Evolutionary conservation across 2,797 vertebrate genomes (phyloP).

Genomic region (Sebastolobus alascanus): DNA sequence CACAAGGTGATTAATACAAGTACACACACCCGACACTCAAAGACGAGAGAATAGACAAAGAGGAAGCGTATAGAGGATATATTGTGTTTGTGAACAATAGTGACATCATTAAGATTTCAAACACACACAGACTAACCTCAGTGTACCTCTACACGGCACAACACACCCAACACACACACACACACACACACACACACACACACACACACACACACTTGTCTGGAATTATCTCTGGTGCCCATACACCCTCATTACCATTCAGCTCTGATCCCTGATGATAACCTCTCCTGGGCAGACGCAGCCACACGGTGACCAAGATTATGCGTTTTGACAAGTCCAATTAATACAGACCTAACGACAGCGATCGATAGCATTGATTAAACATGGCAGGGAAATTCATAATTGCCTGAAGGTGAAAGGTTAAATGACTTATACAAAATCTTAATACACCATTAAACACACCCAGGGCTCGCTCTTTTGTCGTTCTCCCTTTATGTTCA

Average conservation of each 20-base stretch:
- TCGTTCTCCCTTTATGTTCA: conserved; percentile 22
- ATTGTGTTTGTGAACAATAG: conserved; percentile 50
- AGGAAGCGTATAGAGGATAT: not conserved
- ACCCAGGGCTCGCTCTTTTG: conserved; percentile 17
- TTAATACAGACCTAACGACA: conserved; percentile 66
- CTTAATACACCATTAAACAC: conserved; percentile 48
- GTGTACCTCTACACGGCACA: conserved; percentile 5
- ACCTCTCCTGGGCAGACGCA: conserved; percentile 56
- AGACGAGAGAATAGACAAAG: not conserved
- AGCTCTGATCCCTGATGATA: conserved; percentile 68
- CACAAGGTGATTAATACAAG: not conserved
- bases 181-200: conserved; percentile 3
- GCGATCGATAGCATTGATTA: conserved; percentile 69
- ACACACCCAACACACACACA: not conserved
- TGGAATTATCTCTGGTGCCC: conserved; percentile 59
- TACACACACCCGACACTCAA: conserved; percentile 1
- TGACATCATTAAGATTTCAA: conserved; percentile 59
- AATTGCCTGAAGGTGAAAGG: conserved; percentile 71
- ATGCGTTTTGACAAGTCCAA: conserved; percentile 64
- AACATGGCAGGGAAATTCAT: conserved; percentile 61
- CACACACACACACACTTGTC: conserved; percentile 3
- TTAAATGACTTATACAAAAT: conserved; percentile 64
- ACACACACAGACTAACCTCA: conserved; percentile 16
- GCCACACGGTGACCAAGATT: conserved; percentile 51
- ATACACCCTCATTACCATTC: conserved; percentile 70